These are phyloP conservation scores for Lytechinus pictus DNA, from an alignment of 35 echinoderm and acorn worm species.

Conservation along the genomic window DNA sequence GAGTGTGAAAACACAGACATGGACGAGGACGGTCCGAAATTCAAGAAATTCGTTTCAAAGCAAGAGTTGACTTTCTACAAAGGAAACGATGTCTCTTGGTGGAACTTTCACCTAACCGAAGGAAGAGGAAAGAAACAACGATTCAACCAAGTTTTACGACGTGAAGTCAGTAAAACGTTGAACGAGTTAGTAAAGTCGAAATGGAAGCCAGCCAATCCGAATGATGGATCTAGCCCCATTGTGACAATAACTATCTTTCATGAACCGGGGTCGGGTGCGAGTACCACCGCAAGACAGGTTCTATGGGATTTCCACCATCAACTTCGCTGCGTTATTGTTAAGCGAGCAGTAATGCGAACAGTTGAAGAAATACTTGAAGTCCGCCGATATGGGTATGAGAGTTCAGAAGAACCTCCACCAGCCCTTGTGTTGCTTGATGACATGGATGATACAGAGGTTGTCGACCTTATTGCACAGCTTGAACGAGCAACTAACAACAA, in stretches of 20 bases:
- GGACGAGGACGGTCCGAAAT: not conserved
- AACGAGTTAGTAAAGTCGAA: not conserved
- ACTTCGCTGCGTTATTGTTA: not conserved
- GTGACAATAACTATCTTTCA: conserved; percentile 27
- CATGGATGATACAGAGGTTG: not conserved
- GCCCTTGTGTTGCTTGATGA: conserved; percentile 32
- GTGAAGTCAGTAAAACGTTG: not conserved
- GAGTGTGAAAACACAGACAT: conserved; percentile 5
- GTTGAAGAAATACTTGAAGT: conserved; percentile 36
- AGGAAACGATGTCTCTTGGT: not conserved
- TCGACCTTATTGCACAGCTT: conserved; percentile 17
- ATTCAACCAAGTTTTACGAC: no score
- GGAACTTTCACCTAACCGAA: conserved; percentile 38
- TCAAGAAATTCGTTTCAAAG: not conserved
- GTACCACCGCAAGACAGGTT: conserved; percentile 12
- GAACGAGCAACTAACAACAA: not conserved
- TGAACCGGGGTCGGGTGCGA: conserved; percentile 32
- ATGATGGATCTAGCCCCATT: not conserved
- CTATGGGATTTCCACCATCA: not conserved
- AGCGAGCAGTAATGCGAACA: not conserved
- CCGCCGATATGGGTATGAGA: not conserved
- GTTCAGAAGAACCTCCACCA: not conserved
- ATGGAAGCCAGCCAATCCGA: not conserved
- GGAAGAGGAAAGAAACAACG: no score
- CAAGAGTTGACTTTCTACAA: not conserved